Conservation (phyloP, 2,113 vertebrate genomes). For the Charadrius vociferus region DNA sequence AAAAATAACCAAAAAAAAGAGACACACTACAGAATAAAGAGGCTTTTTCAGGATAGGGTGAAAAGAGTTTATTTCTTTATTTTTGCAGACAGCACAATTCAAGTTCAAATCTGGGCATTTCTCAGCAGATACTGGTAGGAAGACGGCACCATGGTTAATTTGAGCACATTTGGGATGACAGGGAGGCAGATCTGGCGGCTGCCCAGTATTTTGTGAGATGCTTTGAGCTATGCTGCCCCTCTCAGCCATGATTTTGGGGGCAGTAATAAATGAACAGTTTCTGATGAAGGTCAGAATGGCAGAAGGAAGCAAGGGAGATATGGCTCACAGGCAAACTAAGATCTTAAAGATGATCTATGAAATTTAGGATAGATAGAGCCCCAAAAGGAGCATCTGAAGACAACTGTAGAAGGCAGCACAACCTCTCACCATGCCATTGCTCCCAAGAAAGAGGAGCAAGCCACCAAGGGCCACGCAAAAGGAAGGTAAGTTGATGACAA, state of each 20-base stretch:
- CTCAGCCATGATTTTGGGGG: background rate
- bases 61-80: slow-evolving; percentile 38
- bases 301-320: background rate
- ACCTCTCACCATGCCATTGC: background rate
- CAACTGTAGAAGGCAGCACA: background rate
- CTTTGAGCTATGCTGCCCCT: background rate
- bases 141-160: background rate
- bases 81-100: slow-evolving; percentile 29
- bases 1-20: background rate
- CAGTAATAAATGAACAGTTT: background rate
- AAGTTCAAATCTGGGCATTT: slow-evolving; percentile 11
- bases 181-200: background rate
- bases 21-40: background rate
- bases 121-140: background rate
- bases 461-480: background rate
- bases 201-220: background rate
- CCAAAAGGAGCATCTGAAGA: background rate
- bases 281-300: background rate
- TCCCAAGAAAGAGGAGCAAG: background rate
- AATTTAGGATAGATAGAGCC: background rate
- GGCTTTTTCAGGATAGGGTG: background rate
- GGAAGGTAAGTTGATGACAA: background rate
- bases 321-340: background rate
- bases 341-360: background rate
- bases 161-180: background rate